Base-by-base conservation (phyloP, 2,888 invertebrate genomes). In the Zelleria hepariella region DNA sequence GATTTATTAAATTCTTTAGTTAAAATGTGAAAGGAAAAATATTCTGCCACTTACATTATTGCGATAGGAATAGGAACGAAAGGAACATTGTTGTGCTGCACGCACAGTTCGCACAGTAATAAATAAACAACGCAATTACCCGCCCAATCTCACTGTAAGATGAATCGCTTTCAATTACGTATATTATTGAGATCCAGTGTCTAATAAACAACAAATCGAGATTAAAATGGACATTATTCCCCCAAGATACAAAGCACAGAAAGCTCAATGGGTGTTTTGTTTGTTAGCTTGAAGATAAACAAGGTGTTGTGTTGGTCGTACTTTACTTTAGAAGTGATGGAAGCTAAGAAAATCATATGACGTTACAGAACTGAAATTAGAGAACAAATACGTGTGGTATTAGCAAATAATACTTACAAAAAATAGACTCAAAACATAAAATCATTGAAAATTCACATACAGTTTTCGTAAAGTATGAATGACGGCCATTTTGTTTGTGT, bases 81-180 rank as follows among this genome's bases (percentile, higher is more conserved):
- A 18, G 5, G 15, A 25, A 26, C n/a, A 15, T 25, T 26, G 18
- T 26, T 54, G 25, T 25, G 24, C 26, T 26, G 54, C 26, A 54
- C 25, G 25, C 25, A 53, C 15, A n/a, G 54, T 18, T 15, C 54
- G 32, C 32, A 42, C 15, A 42, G 26, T 10, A 71, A 80, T 82
- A 83, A 82, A 83, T 81, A 86, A 84, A 85, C 85, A 84, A 83
- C 81, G 83, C 78, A 85, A 80, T 84, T 78, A 74, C 78, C 81
- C 80, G 81, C 75, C 71, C 68, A 48, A 57, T n/a, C 57, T 57
- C 15, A 15, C 10, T 15, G 32, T 15, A 42, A 15, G 7, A 32
- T n/a, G 1, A 42, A 42, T 15, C 15, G 32, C 15, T 6, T 7
- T 32, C 7, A 32, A 10, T 5, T 42, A 42, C 32, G 15, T 15